Evolutionary conservation across 2,888 invertebrate species (phyloP), one percentile per base, ranked within the genome.

Genomic region (Tholera decimalis): DNA sequence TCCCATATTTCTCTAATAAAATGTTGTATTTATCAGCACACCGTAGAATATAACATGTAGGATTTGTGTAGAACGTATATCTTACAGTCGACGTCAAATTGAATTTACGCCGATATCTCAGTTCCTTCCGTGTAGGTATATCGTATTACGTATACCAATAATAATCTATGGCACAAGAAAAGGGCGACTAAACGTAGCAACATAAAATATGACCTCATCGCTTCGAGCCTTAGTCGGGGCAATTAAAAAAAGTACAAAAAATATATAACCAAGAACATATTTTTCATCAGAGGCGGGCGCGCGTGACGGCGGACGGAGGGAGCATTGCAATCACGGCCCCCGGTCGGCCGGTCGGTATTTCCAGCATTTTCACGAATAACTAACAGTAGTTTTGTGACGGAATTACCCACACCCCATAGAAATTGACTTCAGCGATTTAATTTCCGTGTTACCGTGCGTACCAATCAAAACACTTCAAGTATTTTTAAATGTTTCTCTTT

Each of bases 251-350:
- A 47, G 30, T 30, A 68, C 49, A 55, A 78, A 73, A 69, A 69
- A 64, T 61, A 81, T 71, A 81, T 77, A 79, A 70, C 68, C 64
- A 77, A 68, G 83, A 86, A 87, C 84, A 86, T 88, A 88, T 89
- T 89, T 89, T 89, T 91, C 90, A 91, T 89, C 87, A 89, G 76
- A 75, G 79, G 77, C 69, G 79, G 82, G 80, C 55, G 83, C 82
- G 83, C 84, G 85, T 85, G 86, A 79, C 77, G 72, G 71, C 76
- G 82, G 82, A 81, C 80, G 83, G 69, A 68, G 66, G 65, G 84
- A 85, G 84, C 84, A 87, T 89, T 87, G 90, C 89, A 90, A 91
- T 91, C 90, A 88, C 84, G 77, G 77, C 61, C 55, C 67, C 58
- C 59, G 62, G 70, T 64, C 79, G 81, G 77, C 61, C 53, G 28